Percentiles rank a stretch among this genome's conserved stretches.
Evolutionary conservation across 2,113 vertebrate species (phyloP).

Genomic region (Lonchura striata): DNA sequence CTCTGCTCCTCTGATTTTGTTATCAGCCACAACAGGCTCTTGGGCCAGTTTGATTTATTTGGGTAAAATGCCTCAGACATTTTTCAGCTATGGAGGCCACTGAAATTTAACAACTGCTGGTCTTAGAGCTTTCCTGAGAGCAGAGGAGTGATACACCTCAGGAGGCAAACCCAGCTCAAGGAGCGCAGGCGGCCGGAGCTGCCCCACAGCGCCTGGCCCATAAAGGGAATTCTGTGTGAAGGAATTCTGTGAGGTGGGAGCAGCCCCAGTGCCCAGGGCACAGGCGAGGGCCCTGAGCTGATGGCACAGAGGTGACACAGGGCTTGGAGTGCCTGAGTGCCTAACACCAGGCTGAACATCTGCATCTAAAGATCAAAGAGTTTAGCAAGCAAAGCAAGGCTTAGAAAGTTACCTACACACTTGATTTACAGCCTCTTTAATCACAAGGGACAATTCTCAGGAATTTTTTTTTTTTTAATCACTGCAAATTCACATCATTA

Average conservation of each 20-base stretch:
- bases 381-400: neutral
- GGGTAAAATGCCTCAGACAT: neutral
- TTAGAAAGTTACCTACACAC: neutral
- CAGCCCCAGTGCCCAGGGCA: neutral
- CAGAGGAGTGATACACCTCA: neutral
- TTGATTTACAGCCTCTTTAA: slow-evolving; percentile 69
- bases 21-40: neutral
- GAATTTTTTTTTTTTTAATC: neutral
- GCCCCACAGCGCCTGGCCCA: rapidly evolving
- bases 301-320: neutral
- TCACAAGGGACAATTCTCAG: neutral
- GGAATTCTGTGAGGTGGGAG: too few species aligned
- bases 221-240: rapidly evolving
- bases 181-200: neutral
- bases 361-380: slow-evolving; percentile 70
- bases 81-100: neutral
- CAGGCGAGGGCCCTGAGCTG: neutral
- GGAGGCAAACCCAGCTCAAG: neutral
- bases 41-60: neutral
- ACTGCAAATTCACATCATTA: neutral
- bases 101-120: neutral
- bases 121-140: neutral
- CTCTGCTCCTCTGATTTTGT: neutral
- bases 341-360: neutral
- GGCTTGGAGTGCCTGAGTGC: neutral